phyloP scores from a whole-genome alignment of 2,797 vertebrate species.

The Okamejei kenojei region DNA sequence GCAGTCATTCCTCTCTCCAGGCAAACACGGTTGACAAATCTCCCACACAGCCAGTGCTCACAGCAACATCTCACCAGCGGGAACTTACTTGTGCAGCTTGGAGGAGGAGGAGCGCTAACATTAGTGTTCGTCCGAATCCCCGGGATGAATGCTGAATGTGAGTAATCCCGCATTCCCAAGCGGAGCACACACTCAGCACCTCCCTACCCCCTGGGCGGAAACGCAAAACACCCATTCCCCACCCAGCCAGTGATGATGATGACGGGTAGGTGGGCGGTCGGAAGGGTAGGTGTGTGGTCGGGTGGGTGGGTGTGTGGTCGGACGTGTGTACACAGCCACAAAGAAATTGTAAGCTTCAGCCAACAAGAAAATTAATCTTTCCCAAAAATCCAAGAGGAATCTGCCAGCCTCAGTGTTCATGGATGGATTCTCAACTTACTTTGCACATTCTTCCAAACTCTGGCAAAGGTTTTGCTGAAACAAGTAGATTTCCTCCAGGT shows the following conservation, averaged over 20 bases:
- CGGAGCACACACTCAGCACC: background rate
- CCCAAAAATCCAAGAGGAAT: background rate
- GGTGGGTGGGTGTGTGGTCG: no score
- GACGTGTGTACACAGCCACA: no score
- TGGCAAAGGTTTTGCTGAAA: slow-evolving; percentile 87
- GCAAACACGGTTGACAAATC: background rate
- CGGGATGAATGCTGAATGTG: background rate
- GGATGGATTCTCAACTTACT: slow-evolving; percentile 63
- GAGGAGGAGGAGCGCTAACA: background rate
- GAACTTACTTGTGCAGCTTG: background rate
- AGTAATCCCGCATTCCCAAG: background rate
- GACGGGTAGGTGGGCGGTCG: no score
- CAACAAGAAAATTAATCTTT: background rate
- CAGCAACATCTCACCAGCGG: no score
- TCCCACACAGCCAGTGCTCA: background rate
- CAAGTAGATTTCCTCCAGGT: slow-evolving; percentile 83
- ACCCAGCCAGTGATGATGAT: no score
- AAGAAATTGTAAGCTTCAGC: background rate
- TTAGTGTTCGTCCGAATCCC: background rate
- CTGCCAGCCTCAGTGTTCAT: no score
- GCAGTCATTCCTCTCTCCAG: background rate
- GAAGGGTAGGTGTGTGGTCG: no score
- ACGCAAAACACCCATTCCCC: no score
- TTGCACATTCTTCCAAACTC: slow-evolving; percentile 83
- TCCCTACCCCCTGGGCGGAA: background rate